These are phyloP conservation scores for Folsomia candida DNA, from an alignment of 2,888 invertebrate genomes.

Conservation along the genomic window DNA sequence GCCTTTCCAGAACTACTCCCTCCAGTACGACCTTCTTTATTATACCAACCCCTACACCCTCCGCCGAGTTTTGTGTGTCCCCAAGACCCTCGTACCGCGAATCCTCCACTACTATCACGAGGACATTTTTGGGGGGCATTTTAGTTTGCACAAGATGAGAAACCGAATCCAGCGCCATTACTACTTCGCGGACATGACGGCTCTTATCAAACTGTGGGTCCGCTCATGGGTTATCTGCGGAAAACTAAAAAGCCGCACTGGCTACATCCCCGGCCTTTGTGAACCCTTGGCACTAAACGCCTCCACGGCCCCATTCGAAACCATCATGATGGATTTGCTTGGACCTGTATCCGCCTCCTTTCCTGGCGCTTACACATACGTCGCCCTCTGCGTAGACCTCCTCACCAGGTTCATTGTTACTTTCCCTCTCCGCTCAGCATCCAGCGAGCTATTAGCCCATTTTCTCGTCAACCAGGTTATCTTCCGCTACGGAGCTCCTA, in stretches of 20 bases:
- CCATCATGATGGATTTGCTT: background rate
- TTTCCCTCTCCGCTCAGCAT: background rate
- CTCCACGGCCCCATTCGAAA: background rate
- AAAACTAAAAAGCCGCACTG: background rate
- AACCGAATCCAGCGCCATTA: background rate
- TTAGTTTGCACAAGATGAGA: background rate
- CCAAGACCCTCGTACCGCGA: background rate
- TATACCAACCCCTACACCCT: background rate
- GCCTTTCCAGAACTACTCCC: background rate
- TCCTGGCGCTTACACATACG: background rate
- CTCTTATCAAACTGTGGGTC: background rate
- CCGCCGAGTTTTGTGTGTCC: background rate
- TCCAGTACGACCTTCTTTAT: background rate
- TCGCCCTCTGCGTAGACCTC: background rate
- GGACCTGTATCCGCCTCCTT: background rate
- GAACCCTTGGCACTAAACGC: background rate
- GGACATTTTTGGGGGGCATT: background rate
- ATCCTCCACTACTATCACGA: background rate
- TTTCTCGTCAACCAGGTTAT: background rate
- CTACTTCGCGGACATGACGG: background rate
- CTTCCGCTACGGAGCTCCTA: background rate
- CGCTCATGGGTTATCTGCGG: background rate
- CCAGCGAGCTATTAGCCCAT: background rate
- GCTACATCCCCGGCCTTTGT: background rate
- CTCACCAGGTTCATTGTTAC: background rate